Percentiles rank a stretch among this genome's conserved stretches.
These are phyloP conservation scores for Hydrotaea cyrtoneurina DNA, from an alignment of 2,888 invertebrate genomes.

Conservation along the genomic window DNA sequence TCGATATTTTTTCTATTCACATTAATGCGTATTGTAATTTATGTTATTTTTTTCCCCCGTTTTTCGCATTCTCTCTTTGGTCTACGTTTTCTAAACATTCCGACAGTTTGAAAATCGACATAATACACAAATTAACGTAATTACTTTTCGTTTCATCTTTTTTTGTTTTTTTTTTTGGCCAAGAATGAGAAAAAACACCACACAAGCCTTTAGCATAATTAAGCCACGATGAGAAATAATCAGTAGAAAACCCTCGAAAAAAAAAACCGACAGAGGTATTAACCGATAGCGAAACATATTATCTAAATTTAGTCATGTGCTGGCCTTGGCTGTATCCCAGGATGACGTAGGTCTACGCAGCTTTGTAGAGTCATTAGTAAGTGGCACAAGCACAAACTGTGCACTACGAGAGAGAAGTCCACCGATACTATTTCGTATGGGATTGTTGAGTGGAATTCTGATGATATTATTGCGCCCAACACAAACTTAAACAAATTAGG, in stretches of 20 bases:
- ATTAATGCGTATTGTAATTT: constrained; percentile 7
- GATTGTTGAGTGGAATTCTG: no score
- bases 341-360: no score
- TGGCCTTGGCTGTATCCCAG: no score
- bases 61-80: neutral
- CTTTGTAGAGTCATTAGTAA: no score
- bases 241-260: neutral
- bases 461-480: no score
- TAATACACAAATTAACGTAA: neutral
- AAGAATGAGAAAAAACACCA: neutral
- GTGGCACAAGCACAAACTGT: no score
- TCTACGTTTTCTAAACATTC: constrained; percentile 2
- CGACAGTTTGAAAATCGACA: neutral
- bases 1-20: neutral
- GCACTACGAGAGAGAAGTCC: no score
- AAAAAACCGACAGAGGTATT: no score
- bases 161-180: neutral
- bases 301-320: no score
- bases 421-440: no score
- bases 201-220: neutral
- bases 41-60: neutral
- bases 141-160: constrained; percentile 7
- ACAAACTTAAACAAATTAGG: no score
- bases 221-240: neutral
- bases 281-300: no score